Percentiles rank a stretch among this genome's conserved stretches.
Conservation (phyloP, 2,888 invertebrate species). For the Alviniconcha strummeri region DNA sequence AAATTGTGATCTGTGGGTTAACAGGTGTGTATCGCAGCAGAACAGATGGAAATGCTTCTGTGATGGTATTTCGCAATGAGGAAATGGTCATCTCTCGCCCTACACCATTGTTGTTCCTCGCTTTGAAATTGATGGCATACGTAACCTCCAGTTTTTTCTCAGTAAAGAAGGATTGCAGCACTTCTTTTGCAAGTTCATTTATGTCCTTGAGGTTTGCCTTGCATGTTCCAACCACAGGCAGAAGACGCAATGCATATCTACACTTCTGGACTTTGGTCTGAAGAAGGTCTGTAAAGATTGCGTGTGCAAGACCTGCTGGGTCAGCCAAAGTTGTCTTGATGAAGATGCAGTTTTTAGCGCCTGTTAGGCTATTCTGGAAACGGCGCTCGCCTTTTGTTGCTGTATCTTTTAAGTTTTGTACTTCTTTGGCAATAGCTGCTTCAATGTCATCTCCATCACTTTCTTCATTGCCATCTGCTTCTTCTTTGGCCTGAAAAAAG, state of each 20-base stretch:
- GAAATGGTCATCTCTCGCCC: conserved; percentile 79
- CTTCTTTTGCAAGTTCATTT: conserved; percentile 79
- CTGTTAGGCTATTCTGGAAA: conserved; percentile 83
- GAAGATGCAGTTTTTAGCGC: conserved; percentile 89
- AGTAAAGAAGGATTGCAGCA: conserved; percentile 84
- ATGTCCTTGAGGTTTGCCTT: conserved; percentile 85
- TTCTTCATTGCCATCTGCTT: conserved; percentile 77
- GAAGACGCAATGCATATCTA: conserved; percentile 84
- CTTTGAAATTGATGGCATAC: conserved; percentile 63
- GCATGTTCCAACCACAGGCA: conserved; percentile 89
- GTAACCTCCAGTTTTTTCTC: conserved; percentile 49
- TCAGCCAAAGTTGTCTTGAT: conserved; percentile 85
- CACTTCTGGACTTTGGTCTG: conserved; percentile 83
- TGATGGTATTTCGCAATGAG: conserved; percentile 83
- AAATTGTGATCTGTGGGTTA: conserved; percentile 83
- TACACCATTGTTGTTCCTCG: conserved; percentile 73
- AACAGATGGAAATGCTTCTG: conserved; percentile 76
- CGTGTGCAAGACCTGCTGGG: conserved; percentile 83
- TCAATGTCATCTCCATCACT: conserved; percentile 74
- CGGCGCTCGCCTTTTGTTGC: conserved; percentile 52
- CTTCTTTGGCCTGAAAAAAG: conserved; percentile 70
- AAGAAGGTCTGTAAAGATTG: conserved; percentile 84
- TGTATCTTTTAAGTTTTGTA: conserved; percentile 54
- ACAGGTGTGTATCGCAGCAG: conserved; percentile 84
- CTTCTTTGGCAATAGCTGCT: conserved; percentile 69